A percentile compares a stretch with the other conserved stretches of the same genome.
Evolutionary conservation across 1,140 invertebrate genomes (phyloP).

Genomic region (Hycleus cichorii): DNA sequence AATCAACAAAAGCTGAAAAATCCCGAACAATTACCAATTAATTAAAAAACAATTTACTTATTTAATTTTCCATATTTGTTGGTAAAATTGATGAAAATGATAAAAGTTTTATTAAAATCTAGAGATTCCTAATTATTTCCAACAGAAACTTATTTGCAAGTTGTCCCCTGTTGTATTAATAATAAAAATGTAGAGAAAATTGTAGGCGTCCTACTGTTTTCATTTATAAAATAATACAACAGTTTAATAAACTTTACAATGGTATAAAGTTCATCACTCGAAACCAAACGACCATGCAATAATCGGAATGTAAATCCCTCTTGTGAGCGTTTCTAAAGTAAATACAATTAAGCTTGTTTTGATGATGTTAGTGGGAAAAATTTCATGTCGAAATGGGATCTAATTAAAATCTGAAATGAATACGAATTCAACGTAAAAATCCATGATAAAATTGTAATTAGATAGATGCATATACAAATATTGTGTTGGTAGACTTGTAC

Average conservation of each 20-base stretch:
- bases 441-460: conserved; percentile 5
- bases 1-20: too few species aligned
- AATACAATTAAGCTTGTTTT: conserved; percentile 17
- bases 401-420: conserved; percentile 8
- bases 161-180: too few species aligned
- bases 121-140: too few species aligned
- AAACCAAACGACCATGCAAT: conserved; percentile 21
- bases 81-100: too few species aligned
- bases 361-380: conserved; percentile 6
- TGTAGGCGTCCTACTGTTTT: too few species aligned
- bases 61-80: too few species aligned
- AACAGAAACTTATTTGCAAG: too few species aligned
- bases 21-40: too few species aligned
- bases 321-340: conserved; percentile 19
- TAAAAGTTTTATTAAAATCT: too few species aligned
- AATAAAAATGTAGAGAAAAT: too few species aligned
- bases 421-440: conserved; percentile 20
- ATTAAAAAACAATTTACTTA: too few species aligned
- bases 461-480: conserved; percentile 3
- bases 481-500: too few species aligned
- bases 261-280: conserved; percentile 17
- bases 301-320: conserved; percentile 20
- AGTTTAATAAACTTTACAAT: conserved; percentile 15
- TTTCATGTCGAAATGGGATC: background rate
- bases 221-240: background rate